Evolutionary conservation across 1,140 invertebrate species (phyloP), one percentile per base, ranked within the genome.

Genomic region (Geopemphigus sp.): DNA sequence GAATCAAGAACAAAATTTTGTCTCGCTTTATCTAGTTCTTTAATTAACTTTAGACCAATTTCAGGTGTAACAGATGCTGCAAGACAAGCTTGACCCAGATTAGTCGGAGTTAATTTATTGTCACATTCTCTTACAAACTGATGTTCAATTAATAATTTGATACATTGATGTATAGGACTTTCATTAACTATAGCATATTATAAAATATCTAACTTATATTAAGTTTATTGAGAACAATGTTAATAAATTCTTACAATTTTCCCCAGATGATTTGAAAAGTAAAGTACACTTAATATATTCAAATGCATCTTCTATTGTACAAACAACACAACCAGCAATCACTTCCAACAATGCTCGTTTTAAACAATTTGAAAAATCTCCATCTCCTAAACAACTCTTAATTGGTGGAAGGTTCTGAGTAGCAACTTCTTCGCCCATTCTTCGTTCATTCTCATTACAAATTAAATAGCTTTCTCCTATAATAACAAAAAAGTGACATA

Each of bases 1-100:
- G 92, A 95, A 84, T 98, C 95, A 12, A 99, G 86, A 0, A 96
- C 95, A 85, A 99, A 93, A 83, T 92, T 94, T 83, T 92, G 90
- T 59, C 95, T 87, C 0, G 97, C 95, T 86, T 92, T 93, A 84
- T 96, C 91, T n/a, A 99, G 85, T 85, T 98, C 97, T 83, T 91
- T 90, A 84, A 98, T 95, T 24, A 98, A 88, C 47, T 90, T 88
- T 5, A 98, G 86, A 4, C 94, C 95, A 85, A 98, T 95, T 85
- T 93, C 92, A 0, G 97, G 97, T 22, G 95, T 91, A 84, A 99
- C 90, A 0, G 95, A 95, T 1, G 97, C 97, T 66, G 94, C 91
- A 24, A 99, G 86, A 84, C 97, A 96, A 22, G 97, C 97, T 84
- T 92, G 91, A 0, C 95, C 97, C 22, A 99, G 87, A 66, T 92